phyloP scores from a whole-genome alignment of 2,113 vertebrate species.

The Genyomyrus donnyi region DNA sequence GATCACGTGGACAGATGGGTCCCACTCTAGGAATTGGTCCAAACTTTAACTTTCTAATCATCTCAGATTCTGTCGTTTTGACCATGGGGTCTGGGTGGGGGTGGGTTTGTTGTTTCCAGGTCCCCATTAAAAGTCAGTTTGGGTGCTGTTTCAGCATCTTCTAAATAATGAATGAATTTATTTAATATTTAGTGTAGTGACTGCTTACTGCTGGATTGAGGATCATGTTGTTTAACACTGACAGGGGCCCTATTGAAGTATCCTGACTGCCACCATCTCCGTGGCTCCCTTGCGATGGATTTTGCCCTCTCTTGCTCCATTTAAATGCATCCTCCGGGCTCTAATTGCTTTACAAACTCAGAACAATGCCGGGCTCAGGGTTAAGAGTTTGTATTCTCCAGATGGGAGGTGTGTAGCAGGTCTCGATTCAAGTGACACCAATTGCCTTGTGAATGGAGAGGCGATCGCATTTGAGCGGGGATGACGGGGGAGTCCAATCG shows the following conservation, averaged over 20 bases:
- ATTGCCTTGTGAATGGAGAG: conserved; percentile 1
- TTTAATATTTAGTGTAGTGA: neutral
- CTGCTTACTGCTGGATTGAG: neutral
- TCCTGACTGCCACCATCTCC: neutral
- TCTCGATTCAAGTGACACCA: neutral
- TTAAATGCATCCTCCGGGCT: neutral
- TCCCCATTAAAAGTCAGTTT: neutral
- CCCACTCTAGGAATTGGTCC: neutral
- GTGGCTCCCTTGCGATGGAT: neutral
- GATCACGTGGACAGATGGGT: neutral
- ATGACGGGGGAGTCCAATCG: neutral
- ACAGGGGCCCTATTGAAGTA: neutral
- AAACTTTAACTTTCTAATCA: neutral
- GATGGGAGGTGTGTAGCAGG: neutral
- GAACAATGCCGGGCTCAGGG: neutral
- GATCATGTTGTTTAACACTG: neutral
- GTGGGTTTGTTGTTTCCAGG: neutral
- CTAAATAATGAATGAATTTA: neutral
- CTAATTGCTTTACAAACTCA: neutral
- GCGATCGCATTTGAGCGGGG: neutral
- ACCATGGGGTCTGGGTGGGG: neutral
- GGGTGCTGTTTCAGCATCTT: neutral
- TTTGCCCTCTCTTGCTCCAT: neutral
- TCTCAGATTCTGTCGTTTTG: neutral
- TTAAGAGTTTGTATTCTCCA: neutral